Conservation (phyloP, 1,140 invertebrate species). For the Ganaspis sp. region DNA sequence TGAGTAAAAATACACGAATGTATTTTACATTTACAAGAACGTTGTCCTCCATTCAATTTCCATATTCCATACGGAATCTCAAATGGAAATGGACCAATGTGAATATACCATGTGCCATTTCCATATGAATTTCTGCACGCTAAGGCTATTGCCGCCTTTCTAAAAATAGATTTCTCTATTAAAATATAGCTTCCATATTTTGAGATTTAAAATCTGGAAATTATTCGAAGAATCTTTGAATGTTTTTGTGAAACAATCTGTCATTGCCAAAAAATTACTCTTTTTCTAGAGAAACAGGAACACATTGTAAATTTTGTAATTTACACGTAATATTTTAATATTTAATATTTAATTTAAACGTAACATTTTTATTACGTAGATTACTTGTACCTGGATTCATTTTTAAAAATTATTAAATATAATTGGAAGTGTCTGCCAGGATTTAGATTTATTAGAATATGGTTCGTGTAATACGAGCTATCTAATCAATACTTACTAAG, state of each 20-base stretch:
- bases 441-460: background rate
- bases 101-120: background rate
- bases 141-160: background rate
- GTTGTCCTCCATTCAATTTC: background rate
- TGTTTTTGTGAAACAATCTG: too few relatives aligned
- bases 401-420: too few relatives aligned
- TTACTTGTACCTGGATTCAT: too few relatives aligned
- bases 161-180: background rate
- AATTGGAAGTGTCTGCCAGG: too few relatives aligned
- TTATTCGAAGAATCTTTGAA: too few relatives aligned
- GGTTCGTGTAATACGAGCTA: background rate
- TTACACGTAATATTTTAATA: too few relatives aligned
- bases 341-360: too few relatives aligned
- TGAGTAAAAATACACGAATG: background rate
- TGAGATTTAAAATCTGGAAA: too few relatives aligned
- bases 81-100: constrained; percentile 3
- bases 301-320: too few relatives aligned
- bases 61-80: background rate
- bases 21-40: background rate
- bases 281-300: too few relatives aligned
- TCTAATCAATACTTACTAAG: constrained; percentile 3
- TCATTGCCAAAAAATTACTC: too few relatives aligned
- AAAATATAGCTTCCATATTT: background rate
- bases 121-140: constrained; percentile 5
- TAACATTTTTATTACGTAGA: too few relatives aligned